Conservation (phyloP, 2,113 vertebrate species). For the Ciconia boyciana region DNA sequence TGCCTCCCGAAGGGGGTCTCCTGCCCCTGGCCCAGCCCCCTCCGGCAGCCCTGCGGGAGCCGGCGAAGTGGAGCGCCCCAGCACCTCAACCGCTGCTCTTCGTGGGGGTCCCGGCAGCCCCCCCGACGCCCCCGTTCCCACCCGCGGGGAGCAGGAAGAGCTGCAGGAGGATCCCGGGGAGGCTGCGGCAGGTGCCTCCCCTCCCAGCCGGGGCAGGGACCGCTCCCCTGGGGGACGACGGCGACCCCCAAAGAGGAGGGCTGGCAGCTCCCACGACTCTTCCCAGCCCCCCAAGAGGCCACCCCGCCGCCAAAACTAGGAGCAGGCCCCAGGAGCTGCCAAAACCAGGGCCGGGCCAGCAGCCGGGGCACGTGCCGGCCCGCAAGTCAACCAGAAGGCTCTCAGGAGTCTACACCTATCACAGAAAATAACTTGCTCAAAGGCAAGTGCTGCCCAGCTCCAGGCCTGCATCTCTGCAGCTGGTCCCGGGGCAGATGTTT, state of each 20-base stretch:
- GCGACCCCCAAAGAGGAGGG: neutral
- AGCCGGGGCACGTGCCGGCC: neutral
- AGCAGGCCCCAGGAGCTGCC: neutral
- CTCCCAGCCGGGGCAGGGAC: neutral
- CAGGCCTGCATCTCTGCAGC: neutral
- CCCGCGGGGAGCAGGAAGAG: neutral
- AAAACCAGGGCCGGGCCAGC: too few species aligned
- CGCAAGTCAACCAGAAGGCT: neutral
- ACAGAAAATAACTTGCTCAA: neutral
- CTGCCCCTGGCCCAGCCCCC: neutral
- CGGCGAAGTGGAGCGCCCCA: rapidly evolving
- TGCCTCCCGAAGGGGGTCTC: too few species aligned
- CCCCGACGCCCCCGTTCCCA: rapidly evolving
- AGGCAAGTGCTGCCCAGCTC: neutral
- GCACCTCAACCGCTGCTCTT: neutral
- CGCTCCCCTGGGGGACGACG: rapidly evolving
- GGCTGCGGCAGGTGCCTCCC: neutral
- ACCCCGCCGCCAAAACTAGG: too few species aligned
- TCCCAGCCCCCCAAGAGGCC: neutral
- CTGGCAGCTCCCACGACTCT: neutral
- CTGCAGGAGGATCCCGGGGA: rapidly evolving
- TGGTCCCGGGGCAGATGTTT: neutral
- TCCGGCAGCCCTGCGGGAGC: neutral
- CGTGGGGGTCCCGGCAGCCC: neutral
- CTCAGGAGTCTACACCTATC: neutral